phyloP scores from a whole-genome alignment of 2,888 invertebrate species.

The Apamea anceps region DNA sequence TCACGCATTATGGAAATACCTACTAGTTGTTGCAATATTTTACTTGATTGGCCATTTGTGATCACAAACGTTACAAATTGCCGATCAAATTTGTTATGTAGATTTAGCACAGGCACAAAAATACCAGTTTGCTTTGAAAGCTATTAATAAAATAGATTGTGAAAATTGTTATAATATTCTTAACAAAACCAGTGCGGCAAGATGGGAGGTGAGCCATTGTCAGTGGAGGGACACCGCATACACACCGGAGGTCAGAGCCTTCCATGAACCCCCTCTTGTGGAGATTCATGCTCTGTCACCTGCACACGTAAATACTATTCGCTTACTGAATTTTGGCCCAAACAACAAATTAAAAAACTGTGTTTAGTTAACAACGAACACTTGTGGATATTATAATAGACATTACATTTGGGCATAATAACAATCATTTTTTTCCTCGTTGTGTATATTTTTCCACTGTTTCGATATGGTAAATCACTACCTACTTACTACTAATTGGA shows the following conservation, averaged over 20 bases:
- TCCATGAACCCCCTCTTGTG: too few species aligned
- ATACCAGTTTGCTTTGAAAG: slow-evolving; percentile 9
- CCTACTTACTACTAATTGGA: background rate
- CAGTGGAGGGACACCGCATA: too few species aligned
- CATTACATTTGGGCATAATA: background rate
- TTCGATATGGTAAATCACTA: background rate
- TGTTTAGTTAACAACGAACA: background rate
- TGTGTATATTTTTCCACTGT: background rate
- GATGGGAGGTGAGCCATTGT: too few species aligned
- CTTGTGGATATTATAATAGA: background rate
- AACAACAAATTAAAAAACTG: too few species aligned
- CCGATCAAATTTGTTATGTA: slow-evolving; percentile 25
- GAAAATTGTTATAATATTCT: slow-evolving; percentile 1
- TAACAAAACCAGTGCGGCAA: background rate
- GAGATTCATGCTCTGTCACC: too few species aligned
- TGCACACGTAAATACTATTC: too few species aligned
- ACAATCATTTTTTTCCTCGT: background rate
- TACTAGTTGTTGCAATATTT: slow-evolving; percentile 22
- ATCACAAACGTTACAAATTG: slow-evolving; percentile 36
- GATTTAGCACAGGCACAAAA: slow-evolving; percentile 15
- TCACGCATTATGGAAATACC: background rate
- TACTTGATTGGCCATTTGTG: slow-evolving; percentile 27
- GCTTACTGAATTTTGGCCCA: too few species aligned
- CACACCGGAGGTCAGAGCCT: too few species aligned
- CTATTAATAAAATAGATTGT: slow-evolving; percentile 17